Percentiles rank a stretch among this genome's conserved stretches.
These are phyloP conservation scores for Manis javanica DNA, from an alignment of 2,797 vertebrate species.

Conservation along the genomic window DNA sequence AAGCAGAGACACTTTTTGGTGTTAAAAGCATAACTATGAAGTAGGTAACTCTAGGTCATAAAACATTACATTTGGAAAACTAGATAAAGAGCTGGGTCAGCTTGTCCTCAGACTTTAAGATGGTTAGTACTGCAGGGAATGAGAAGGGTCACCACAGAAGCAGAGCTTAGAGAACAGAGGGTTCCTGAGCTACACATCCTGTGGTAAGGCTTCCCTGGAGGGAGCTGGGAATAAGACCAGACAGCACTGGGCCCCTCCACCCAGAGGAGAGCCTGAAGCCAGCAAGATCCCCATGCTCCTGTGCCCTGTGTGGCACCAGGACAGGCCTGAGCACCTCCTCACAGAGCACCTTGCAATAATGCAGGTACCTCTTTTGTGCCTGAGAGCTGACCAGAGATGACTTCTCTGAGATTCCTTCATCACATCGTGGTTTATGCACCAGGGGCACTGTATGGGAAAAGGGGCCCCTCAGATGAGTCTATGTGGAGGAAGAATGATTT, in stretches of 20 bases:
- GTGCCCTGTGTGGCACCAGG: not conserved
- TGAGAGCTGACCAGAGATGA: not conserved
- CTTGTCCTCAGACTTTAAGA: not conserved
- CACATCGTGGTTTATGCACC: too few relatives aligned
- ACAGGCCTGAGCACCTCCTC: not conserved
- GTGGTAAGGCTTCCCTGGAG: not conserved
- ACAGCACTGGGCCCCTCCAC: not conserved
- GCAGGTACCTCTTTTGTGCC: not conserved
- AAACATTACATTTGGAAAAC: not conserved
- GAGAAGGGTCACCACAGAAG: not conserved
- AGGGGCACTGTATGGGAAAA: not conserved
- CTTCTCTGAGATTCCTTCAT: not conserved
- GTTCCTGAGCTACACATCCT: not conserved
- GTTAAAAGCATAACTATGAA: slow-evolving; percentile 22
- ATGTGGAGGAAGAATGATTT: not conserved
- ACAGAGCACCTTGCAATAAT: not conserved
- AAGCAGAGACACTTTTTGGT: slow-evolving; percentile 28
- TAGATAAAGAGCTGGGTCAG: not conserved
- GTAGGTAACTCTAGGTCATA: not conserved
- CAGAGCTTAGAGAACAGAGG: not conserved
- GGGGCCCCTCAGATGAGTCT: not conserved
- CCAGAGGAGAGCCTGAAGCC: not conserved
- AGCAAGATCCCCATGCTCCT: not conserved
- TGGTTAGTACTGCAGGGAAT: too few relatives aligned
- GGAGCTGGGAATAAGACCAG: not conserved